Conservation (phyloP, 2,888 invertebrate species). For the Rhabditoides inermis region DNA sequence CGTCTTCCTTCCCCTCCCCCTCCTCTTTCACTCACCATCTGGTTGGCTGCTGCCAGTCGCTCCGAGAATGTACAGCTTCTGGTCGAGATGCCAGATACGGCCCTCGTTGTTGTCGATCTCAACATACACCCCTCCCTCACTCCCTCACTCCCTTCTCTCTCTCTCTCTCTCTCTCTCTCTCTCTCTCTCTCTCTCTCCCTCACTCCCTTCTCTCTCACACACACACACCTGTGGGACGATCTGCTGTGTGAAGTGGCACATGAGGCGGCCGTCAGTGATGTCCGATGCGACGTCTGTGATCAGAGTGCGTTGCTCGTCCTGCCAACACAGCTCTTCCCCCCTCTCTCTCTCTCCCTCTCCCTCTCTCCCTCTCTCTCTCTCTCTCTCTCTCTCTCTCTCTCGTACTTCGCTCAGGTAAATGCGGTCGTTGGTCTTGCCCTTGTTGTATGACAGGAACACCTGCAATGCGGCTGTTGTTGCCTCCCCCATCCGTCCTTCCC, state of each 20-base stretch:
- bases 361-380: slow-evolving; percentile 13
- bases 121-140: too few relatives aligned
- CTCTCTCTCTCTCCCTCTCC: slow-evolving; percentile 10
- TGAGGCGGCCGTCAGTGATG: slow-evolving; percentile 33
- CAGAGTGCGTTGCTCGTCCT: slow-evolving; percentile 30
- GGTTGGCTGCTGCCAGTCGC: slow-evolving; percentile 48
- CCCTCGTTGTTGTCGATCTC: slow-evolving; percentile 32
- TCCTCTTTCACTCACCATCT: slow-evolving; percentile 31
- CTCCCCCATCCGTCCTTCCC: too few relatives aligned
- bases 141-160: too few relatives aligned
- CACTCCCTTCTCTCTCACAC: too few relatives aligned
- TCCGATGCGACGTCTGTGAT: slow-evolving; percentile 28
- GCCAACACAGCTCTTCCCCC: slow-evolving; percentile 10
- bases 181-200: too few relatives aligned
- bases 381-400: slow-evolving; percentile 12
- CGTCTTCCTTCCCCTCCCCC: neutral
- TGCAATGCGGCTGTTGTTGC: too few relatives aligned
- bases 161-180: too few relatives aligned
- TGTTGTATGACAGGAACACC: slow-evolving; percentile 48
- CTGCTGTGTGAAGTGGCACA: slow-evolving; percentile 38
- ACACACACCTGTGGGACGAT: slow-evolving; percentile 46
- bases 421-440: slow-evolving; percentile 40
- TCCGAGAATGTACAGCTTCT: slow-evolving; percentile 40
- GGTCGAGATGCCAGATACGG: slow-evolving; percentile 37
- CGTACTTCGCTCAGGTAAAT: slow-evolving; percentile 33